Evolutionary conservation across 2,797 vertebrate genomes (phyloP).

Genomic region (Cossypha caffra): DNA sequence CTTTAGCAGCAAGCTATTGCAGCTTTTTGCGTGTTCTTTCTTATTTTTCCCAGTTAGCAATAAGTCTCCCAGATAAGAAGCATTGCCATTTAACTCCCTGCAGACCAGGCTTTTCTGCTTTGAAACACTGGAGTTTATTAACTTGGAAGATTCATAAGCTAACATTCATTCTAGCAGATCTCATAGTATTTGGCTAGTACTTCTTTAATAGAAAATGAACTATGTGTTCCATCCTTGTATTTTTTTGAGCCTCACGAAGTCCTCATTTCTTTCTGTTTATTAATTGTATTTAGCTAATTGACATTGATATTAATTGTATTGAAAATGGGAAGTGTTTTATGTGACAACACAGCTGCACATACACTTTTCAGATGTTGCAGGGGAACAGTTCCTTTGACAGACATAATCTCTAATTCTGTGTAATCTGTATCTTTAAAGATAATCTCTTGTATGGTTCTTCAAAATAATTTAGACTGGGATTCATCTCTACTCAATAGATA

Average conservation of each 20-base stretch:
- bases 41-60: neutral
- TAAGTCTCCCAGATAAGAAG: neutral
- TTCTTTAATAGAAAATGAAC: neutral
- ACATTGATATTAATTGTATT: neutral
- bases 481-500: neutral
- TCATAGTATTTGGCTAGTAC: neutral
- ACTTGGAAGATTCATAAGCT: neutral
- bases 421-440: neutral
- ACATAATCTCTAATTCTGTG: neutral
- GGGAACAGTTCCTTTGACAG: neutral
- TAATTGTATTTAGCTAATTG: neutral
- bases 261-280: neutral
- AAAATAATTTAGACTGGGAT: neutral
- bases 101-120: neutral
- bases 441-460: neutral
- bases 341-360: neutral
- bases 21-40: neutral
- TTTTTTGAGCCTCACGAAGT: neutral
- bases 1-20: neutral
- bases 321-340: neutral
- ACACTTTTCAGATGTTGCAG: neutral
- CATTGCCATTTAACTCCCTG: neutral
- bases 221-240: accelerated
- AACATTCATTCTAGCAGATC: neutral
- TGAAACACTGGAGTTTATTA: neutral